Base-by-base conservation (phyloP, 2,888 invertebrate genomes). In the Phortica magna region DNA sequence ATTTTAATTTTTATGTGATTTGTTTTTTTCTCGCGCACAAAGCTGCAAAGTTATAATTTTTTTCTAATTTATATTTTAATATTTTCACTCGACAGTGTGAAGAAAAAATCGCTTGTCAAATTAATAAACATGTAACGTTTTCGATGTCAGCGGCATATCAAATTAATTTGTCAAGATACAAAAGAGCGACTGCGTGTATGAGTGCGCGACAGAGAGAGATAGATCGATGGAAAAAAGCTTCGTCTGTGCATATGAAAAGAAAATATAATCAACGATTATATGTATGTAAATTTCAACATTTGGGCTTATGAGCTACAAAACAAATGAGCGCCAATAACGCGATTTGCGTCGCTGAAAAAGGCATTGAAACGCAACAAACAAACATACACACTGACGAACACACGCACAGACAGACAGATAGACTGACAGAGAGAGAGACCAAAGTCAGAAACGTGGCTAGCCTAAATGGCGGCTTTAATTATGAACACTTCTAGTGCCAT, bases 91-190 rank as follows among this genome's bases (percentile, higher is more conserved):
- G 19, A 61, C 22, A 75, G 75, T 61, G 67, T 73, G 67, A n/a
- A 61, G 22, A 61, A 59, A 59, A 59, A 65, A 65, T 39, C 53
- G 65, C 53, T 65, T 48, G 22, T 76, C 57, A 61, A 80, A 80
- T 77, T 76, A 55, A 77, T 77, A 79, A 71, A 76, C 74, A 78
- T 79, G 75, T 61, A 73, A 74, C 67, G 76, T 76, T 17, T 59
- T 68, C 57, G 22, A 59, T 76, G 75, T 59, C 73, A 75, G 68
- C 73, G 31, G 81, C 76, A 77, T 78, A 81, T 83, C 79, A 71
- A 83, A 83, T 81, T 76, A 81, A 82, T 79, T 79, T 82, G 78
- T 82, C 79, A 76, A 82, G 70, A 42, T 42, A 42, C 2, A 67
- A 65, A 61, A 61, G 19, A 59, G 59, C 17, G 59, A 59, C 10